These are phyloP conservation scores for Phaedon cochleariae DNA, from an alignment of 2,888 invertebrate genomes.

Conservation along the genomic window DNA sequence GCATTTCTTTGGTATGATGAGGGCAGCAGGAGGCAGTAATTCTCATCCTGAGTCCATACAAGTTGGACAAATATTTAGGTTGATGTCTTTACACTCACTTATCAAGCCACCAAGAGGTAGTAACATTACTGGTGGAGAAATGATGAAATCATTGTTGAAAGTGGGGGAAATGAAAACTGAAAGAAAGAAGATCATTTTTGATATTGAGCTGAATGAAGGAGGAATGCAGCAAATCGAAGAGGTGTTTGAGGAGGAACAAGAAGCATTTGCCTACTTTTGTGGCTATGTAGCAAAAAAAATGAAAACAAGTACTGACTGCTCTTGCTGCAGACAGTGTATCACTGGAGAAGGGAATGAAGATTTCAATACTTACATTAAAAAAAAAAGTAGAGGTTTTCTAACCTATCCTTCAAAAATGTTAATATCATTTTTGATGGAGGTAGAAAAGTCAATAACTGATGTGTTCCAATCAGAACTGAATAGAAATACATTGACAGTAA, in stretches of 20 bases:
- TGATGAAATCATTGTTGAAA: not conserved
- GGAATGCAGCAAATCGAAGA: not conserved
- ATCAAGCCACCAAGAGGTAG: not conserved
- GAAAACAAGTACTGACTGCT: not conserved
- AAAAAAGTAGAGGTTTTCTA: not conserved
- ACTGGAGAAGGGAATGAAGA: not conserved
- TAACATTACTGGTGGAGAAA: not conserved
- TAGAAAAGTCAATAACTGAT: not conserved
- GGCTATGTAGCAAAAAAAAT: not conserved
- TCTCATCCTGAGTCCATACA: constrained; percentile 2
- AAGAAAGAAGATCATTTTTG: not conserved
- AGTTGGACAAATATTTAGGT: not conserved
- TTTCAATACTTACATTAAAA: not conserved
- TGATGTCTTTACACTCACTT: not conserved
- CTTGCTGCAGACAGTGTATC: not conserved
- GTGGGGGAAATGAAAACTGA: not conserved
- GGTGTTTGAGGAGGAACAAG: not conserved
- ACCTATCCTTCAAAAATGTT: not conserved
- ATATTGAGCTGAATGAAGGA: not conserved
- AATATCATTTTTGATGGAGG: not conserved
- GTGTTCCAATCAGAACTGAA: not conserved
- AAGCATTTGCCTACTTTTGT: constrained; percentile 9
- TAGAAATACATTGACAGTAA: not conserved
- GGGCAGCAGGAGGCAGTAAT: constrained; percentile 1
- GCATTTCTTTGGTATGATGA: constrained; percentile 9